Conservation (phyloP, 2,113 vertebrate species). For the Rostratula benghalensis region DNA sequence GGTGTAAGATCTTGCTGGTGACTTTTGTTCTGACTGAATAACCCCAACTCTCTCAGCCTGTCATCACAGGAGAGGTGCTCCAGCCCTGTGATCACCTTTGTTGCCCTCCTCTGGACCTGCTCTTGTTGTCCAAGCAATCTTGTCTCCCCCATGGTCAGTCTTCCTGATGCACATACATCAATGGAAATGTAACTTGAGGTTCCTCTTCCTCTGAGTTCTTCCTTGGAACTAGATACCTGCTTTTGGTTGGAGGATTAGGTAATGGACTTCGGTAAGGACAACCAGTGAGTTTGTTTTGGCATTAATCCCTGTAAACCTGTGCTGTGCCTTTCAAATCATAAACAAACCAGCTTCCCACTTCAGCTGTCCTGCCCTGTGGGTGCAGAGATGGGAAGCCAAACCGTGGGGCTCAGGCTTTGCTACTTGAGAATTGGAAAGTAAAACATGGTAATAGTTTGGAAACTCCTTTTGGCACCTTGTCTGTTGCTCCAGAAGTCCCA, state of each 20-base stretch:
- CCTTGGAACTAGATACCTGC: background rate
- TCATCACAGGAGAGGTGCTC: background rate
- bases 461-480: background rate
- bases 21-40: background rate
- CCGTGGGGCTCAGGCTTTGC: background rate
- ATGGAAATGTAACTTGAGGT: background rate
- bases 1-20: background rate
- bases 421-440: background rate
- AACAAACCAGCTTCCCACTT: background rate
- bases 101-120: background rate
- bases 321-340: background rate
- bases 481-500: background rate
- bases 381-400: background rate
- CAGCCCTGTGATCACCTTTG: background rate
- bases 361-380: rapidly evolving
- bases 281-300: background rate
- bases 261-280: background rate
- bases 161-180: rapidly evolving
- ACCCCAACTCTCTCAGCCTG: background rate
- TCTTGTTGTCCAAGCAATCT: background rate
- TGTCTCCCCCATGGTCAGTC: background rate
- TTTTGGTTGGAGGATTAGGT: background rate
- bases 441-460: background rate
- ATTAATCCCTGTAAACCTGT: background rate
- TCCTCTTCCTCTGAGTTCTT: background rate